Base-by-base conservation (phyloP, 1,140 invertebrate species). In the Leptinotarsa texana region DNA sequence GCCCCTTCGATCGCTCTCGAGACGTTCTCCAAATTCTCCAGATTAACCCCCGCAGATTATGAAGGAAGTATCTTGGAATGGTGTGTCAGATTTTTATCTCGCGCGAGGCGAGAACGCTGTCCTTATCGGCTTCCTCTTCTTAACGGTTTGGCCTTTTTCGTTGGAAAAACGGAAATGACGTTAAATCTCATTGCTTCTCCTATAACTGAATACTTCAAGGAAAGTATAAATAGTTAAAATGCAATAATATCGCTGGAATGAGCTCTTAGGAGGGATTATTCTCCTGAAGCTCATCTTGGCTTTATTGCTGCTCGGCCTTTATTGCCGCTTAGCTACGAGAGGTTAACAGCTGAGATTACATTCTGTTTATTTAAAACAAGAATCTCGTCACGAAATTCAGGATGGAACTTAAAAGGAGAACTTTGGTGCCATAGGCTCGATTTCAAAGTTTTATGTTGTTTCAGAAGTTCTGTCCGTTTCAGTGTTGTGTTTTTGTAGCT, bases 11-110 rank as follows among this genome's bases (percentile, higher is more conserved):
- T 68, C 18, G 21, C 63, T n/a, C 13, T 22, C 3, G n/a, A 21
- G 73, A 18, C 62, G 73, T 49, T 67, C 47, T 61, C 63, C 63
- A 66, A 74, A 74, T 74, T 74, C 69, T 74, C 69, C 63, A 68
- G 72, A 74, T 74, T 74, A 74, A 74, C 72, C 51, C 72, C 42
- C 63, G 72, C 63, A 66, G 63, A 74, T 74, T 74, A 74, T 74
- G 67, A 74, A 74, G 63, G 72, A 22, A 24, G 49, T 42, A 42
- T 57, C 63, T 21, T 63, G 71, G 48, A 57, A 74, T 42, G 67
- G 72, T 21, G 72, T 72, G 71, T 72, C 72, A 66, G 63, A 74
- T 74, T 69, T 74, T 74, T 74, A 62, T 74, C 73, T 69, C 22
- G 21, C 21, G 70, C 15, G 47, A 47, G 21, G 61, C 61, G 62